Evolutionary conservation across 2,113 vertebrate species (phyloP).

Genomic region (Salminus brasiliensis): DNA sequence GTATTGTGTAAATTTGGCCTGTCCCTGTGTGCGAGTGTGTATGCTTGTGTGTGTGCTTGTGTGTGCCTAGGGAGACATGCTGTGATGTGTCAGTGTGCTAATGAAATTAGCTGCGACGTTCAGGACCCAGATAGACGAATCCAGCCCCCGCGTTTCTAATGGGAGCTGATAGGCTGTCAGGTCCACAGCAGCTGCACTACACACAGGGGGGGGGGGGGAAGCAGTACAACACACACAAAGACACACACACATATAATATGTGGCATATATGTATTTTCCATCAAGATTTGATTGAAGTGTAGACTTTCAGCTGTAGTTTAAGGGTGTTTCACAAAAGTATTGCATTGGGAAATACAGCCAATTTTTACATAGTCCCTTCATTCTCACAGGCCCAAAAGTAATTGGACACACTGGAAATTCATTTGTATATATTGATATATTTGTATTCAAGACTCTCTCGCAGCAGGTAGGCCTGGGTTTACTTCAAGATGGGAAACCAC

Average conservation of each 20-base stretch:
- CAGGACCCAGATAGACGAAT: background rate
- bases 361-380: no score
- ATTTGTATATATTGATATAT: no score
- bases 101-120: conserved; percentile 24
- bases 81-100: conserved; percentile 20
- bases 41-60: background rate
- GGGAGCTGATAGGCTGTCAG: background rate
- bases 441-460: no score
- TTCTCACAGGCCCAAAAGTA: no score
- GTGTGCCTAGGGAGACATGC: background rate
- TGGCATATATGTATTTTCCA: background rate
- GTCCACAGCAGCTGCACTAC: background rate
- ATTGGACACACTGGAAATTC: no score
- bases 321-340: no score
- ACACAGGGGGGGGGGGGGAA: background rate
- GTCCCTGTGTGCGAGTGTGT: background rate
- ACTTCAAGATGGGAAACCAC: no score
- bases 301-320: no score
- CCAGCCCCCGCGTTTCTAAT: background rate
- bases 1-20: background rate
- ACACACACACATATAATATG: background rate
- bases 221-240: background rate
- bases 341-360: no score
- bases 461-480: no score
- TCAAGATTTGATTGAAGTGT: no score